Conservation (phyloP, 1,140 invertebrate genomes). For the Heliconius congener region DNA sequence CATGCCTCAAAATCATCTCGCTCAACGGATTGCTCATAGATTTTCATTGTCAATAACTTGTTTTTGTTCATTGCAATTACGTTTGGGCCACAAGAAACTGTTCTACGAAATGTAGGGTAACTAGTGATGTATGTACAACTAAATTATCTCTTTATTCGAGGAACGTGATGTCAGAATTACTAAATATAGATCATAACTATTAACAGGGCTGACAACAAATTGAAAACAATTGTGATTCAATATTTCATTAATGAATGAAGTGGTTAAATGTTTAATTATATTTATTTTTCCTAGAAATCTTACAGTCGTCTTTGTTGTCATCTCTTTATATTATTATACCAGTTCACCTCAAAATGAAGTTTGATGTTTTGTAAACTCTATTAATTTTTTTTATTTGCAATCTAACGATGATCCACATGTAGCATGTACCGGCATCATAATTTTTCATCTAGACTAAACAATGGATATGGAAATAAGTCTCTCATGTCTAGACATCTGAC, state of each 20-base stretch:
- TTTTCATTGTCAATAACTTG: conserved; percentile 64
- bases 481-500: conserved; percentile 16
- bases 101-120: conserved; percentile 59
- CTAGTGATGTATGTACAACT: conserved; percentile 46
- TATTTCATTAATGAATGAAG: conserved; percentile 12
- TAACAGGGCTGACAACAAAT: conserved; percentile 21
- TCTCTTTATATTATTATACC: neutral
- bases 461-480: conserved; percentile 30
- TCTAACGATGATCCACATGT: conserved; percentile 9
- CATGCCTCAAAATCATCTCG: conserved; percentile 58
- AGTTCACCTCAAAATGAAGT: neutral
- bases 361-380: neutral
- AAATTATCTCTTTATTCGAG: conserved; percentile 59
- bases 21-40: conserved; percentile 63
- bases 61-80: conserved; percentile 68
- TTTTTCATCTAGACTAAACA: conserved; percentile 31
- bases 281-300: neutral
- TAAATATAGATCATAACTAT: conserved; percentile 46
- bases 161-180: conserved; percentile 47
- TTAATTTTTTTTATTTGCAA: neutral
- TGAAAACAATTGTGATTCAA: conserved; percentile 13
- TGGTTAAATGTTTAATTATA: conserved; percentile 1
- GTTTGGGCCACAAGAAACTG: conserved; percentile 45
- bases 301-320: neutral
- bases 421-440: conserved; percentile 6